A percentile compares a stretch with the other conserved stretches of the same genome.
Evolutionary conservation across 2,888 invertebrate species (phyloP).

Genomic region (Thelaira solivaga): DNA sequence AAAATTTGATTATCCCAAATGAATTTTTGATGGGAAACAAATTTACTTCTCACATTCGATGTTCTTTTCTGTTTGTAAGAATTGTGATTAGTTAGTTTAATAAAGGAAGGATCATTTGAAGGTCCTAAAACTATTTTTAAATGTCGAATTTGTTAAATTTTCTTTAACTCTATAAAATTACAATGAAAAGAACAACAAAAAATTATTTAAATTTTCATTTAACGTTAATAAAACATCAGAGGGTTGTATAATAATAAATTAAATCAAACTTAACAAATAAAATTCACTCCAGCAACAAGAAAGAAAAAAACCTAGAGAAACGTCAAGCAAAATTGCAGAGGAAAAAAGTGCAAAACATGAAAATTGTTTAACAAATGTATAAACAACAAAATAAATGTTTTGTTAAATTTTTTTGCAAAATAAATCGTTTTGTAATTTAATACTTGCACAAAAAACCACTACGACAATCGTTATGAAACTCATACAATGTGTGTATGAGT

Average conservation of each 20-base stretch:
- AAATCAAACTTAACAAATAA: constrained; percentile 39
- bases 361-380: constrained; percentile 51
- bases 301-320: constrained; percentile 39
- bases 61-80: too few species aligned
- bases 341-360: constrained; percentile 24
- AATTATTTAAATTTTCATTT: neutral
- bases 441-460: constrained; percentile 30
- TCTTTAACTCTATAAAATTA: too few species aligned
- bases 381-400: constrained; percentile 55
- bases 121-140: too few species aligned
- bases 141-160: too few species aligned
- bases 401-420: constrained; percentile 41
- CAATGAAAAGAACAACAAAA: neutral
- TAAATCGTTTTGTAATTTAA: constrained; percentile 55
- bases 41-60: too few species aligned
- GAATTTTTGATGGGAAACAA: too few species aligned
- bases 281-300: constrained; percentile 32
- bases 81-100: too few species aligned
- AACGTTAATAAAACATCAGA: constrained; percentile 2
- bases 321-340: neutral
- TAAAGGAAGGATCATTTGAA: too few species aligned
- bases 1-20: too few species aligned
- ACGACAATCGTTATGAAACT: constrained; percentile 12
- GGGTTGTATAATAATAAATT: constrained; percentile 51
- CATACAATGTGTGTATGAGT: constrained; percentile 13